These are phyloP conservation scores for Takifugu flavidus DNA, from an alignment of 2,113 vertebrate genomes.

Conservation along the genomic window DNA sequence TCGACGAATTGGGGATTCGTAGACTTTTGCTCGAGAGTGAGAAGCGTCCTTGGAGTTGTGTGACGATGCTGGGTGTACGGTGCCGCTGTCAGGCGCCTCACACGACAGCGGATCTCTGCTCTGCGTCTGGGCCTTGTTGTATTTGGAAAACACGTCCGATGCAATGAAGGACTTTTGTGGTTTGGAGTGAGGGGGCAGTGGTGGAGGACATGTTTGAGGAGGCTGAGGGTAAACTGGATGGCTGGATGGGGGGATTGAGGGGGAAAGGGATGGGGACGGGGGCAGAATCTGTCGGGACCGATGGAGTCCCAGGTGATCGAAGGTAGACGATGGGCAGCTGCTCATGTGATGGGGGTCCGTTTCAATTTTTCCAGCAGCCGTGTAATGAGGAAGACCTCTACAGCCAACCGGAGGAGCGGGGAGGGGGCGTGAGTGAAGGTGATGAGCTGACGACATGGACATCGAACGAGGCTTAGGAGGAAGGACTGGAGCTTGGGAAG, in stretches of 20 bases:
- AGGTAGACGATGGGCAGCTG: conserved; percentile 71
- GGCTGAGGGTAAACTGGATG: conserved; percentile 69
- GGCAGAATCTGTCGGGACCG: conserved; percentile 73
- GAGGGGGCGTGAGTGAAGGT: conserved; percentile 70
- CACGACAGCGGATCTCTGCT: conserved; percentile 72
- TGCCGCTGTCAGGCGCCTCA: conserved; percentile 60
- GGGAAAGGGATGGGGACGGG: conserved; percentile 78
- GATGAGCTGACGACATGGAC: conserved; percentile 72
- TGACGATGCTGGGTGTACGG: conserved; percentile 49
- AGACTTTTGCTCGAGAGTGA: conserved; percentile 54
- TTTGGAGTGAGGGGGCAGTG: conserved; percentile 75
- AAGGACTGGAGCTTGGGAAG: conserved; percentile 74
- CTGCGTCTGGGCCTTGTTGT: conserved; percentile 56
- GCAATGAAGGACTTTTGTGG: conserved; percentile 60
- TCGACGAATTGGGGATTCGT: conserved; percentile 63
- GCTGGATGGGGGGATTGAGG: conserved; percentile 74
- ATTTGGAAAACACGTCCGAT: conserved; percentile 59
- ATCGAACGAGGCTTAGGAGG: conserved; percentile 78
- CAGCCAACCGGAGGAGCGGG: conserved; percentile 74
- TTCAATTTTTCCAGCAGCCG: conserved; percentile 68
- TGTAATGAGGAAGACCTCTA: conserved; percentile 69
- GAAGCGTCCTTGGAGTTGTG: conserved; percentile 59
- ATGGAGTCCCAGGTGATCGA: conserved; percentile 78
- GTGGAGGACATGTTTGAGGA: conserved; percentile 72
- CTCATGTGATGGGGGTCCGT: conserved; percentile 80